These are phyloP conservation scores for Notothenia coriiceps DNA, from an alignment of 2,113 vertebrate species.

Conservation along the genomic window DNA sequence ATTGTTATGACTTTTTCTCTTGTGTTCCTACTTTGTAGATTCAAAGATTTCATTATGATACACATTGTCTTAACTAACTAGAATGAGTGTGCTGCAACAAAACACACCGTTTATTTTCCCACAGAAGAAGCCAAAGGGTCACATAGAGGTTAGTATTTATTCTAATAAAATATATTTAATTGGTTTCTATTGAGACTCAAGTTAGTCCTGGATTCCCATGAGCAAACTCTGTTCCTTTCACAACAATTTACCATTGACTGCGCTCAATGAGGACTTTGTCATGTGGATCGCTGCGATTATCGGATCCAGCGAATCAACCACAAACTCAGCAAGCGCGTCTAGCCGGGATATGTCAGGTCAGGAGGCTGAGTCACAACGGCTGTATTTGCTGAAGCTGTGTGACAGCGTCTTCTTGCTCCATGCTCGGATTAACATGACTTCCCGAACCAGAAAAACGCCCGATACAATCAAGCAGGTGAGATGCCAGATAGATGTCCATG, in stretches of 20 bases:
- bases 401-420: slow-evolving; percentile 32
- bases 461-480: slow-evolving; percentile 62
- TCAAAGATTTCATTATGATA: slow-evolving; percentile 45
- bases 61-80: slow-evolving; percentile 24
- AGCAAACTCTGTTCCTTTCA: slow-evolving; percentile 51
- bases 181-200: slow-evolving; percentile 67
- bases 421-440: slow-evolving; percentile 43
- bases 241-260: slow-evolving; percentile 70
- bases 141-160: slow-evolving; percentile 69
- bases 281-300: slow-evolving; percentile 62
- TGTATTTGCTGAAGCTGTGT: slow-evolving; percentile 36
- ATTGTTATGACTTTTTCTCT: slow-evolving; percentile 29
- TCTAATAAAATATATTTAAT: slow-evolving; percentile 75
- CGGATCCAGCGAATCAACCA: slow-evolving; percentile 60
- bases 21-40: slow-evolving; percentile 12
- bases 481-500: slow-evolving; percentile 25
- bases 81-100: slow-evolving; percentile 19
- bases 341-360: slow-evolving; percentile 66
- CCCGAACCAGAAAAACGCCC: slow-evolving; percentile 26
- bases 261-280: slow-evolving; percentile 79
- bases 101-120: slow-evolving; percentile 54
- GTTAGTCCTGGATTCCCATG: slow-evolving; percentile 66
- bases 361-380: slow-evolving; percentile 51
- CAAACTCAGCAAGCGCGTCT: slow-evolving; percentile 61
- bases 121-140: slow-evolving; percentile 60